Evolutionary conservation across 1,140 invertebrate genomes (phyloP).

Genomic region (Eueides isabella): DNA sequence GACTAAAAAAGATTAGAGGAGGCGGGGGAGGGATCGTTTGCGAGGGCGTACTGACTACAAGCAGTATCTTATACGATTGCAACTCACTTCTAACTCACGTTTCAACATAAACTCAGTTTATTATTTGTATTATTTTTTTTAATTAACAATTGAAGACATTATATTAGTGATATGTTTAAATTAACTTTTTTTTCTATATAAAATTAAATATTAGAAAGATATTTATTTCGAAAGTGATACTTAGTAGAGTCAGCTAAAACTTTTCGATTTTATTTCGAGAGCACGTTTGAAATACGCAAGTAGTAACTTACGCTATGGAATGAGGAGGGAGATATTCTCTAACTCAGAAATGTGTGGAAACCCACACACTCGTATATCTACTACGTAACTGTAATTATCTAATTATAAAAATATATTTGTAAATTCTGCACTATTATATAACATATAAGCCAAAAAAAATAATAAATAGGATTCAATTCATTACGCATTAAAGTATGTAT

Average conservation of each 20-base stretch:
- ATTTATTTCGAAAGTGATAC: not conserved
- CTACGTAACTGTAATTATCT: slow-evolving; percentile 78
- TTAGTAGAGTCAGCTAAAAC: not conserved
- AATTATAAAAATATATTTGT: slow-evolving; percentile 43
- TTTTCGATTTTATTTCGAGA: slow-evolving; percentile 36
- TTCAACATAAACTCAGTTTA: too few relatives aligned
- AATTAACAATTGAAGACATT: too few relatives aligned
- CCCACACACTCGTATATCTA: slow-evolving; percentile 54
- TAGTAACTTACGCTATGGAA: slow-evolving; percentile 48
- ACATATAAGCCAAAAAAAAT: not conserved
- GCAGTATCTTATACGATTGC: slow-evolving; percentile 47
- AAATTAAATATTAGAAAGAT: not conserved
- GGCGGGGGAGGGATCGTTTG: slow-evolving; percentile 46
- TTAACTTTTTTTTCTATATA: too few relatives aligned
- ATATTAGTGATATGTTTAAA: too few relatives aligned
- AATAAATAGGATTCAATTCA: not conserved
- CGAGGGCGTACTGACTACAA: slow-evolving; percentile 56
- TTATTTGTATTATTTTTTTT: too few relatives aligned
- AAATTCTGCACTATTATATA: not conserved
- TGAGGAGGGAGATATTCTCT: slow-evolving; percentile 41
- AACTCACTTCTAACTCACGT: slow-evolving; percentile 28
- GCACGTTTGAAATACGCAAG: slow-evolving; percentile 32
- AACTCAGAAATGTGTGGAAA: slow-evolving; percentile 62
- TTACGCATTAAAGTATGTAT: too few relatives aligned
- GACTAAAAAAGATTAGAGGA: slow-evolving; percentile 70